These are phyloP conservation scores for Timandra comae DNA, from an alignment of 2,888 invertebrate genomes.

Conservation along the genomic window DNA sequence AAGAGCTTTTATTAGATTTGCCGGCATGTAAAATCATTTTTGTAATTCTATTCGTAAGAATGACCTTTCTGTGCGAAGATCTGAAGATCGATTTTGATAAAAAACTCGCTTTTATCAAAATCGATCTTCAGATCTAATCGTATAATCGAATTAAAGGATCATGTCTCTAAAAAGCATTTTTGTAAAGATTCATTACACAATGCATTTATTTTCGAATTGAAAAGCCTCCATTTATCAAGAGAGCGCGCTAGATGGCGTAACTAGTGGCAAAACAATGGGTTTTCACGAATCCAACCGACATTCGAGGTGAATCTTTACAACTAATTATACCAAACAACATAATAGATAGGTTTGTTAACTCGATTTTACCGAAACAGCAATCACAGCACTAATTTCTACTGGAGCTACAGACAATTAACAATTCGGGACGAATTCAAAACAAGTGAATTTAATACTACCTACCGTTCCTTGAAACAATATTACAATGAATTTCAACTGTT, in stretches of 20 bases:
- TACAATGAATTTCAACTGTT: no score
- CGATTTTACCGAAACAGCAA: conserved; percentile 35
- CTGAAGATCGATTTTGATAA: neutral
- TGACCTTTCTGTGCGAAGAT: conserved; percentile 1
- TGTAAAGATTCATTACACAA: no score
- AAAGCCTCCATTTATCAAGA: conserved; percentile 13
- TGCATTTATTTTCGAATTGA: conserved; percentile 1
- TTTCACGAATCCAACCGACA: conserved; percentile 25
- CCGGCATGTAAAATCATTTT: conserved; percentile 17
- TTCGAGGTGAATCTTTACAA: conserved; percentile 34
- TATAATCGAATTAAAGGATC: no score
- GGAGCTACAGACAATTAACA: conserved; percentile 10
- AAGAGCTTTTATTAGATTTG: conserved; percentile 24
- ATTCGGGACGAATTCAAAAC: conserved; percentile 3
- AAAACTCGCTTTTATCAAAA: no score
- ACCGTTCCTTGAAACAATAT: no score
- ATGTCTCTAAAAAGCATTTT: no score
- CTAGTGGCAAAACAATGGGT: conserved; percentile 45
- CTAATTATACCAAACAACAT: conserved; percentile 41
- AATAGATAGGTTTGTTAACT: conserved; percentile 44
- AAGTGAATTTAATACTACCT: no score
- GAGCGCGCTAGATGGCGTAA: conserved; percentile 54
- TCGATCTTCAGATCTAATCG: no score
- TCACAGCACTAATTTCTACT: conserved; percentile 18
- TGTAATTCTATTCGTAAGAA: conserved; percentile 2